Percentiles rank a stretch among this genome's conserved stretches.
Evolutionary conservation across 2,797 vertebrate genomes (phyloP).

Genomic region (Geotrypetes seraphini): DNA sequence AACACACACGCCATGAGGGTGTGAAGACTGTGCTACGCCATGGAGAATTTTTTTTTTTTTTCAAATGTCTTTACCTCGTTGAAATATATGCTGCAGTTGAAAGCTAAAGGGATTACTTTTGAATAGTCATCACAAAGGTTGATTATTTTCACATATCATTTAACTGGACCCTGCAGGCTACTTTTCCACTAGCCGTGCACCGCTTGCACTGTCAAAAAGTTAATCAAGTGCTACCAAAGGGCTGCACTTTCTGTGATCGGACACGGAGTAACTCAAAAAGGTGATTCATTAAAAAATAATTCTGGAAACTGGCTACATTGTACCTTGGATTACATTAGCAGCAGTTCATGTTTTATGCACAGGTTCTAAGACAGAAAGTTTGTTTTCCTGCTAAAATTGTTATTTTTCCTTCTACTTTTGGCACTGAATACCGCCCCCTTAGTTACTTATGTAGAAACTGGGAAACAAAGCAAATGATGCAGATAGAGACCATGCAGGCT

Average conservation of each 20-base stretch:
- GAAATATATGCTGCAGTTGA: constrained; percentile 72
- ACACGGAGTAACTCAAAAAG: constrained; percentile 66
- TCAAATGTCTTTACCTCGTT: constrained; percentile 54
- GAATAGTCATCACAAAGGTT: constrained; percentile 81
- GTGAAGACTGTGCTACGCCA: constrained; percentile 65
- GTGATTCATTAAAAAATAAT: constrained; percentile 37
- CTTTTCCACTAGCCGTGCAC: constrained; percentile 75
- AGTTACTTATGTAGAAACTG: no score
- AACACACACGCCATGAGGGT: constrained; percentile 46
- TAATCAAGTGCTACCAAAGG: constrained; percentile 70
- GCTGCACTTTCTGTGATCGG: constrained; percentile 62
- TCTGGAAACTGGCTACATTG: background rate
- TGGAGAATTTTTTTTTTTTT: constrained; percentile 67
- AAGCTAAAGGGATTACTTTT: constrained; percentile 74
- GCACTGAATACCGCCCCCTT: no score
- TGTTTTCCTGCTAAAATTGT: no score
- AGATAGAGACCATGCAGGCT: no score
- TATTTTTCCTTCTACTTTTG: no score
- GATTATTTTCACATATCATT: constrained; percentile 86
- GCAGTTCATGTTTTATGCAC: no score
- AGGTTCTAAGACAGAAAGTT: no score
- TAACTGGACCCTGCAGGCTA: constrained; percentile 77
- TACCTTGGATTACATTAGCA: background rate
- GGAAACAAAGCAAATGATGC: no score
- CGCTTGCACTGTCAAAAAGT: constrained; percentile 62